These are phyloP conservation scores for Catotricha subobsoleta DNA, from an alignment of 2,888 invertebrate species.

Conservation along the genomic window DNA sequence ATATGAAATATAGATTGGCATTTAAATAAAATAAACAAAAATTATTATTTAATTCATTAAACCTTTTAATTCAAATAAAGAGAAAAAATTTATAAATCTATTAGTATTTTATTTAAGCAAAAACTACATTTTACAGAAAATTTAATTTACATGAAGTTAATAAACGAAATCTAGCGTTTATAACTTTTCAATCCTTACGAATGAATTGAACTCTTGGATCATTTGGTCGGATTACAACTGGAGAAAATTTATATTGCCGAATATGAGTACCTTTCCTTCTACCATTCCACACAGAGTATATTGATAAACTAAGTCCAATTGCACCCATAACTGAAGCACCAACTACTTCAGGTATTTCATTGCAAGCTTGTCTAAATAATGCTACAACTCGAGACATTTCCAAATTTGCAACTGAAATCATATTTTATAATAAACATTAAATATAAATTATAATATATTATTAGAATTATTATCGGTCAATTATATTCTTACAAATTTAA, in stretches of 20 bases:
- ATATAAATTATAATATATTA: no score
- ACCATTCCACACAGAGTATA: not conserved
- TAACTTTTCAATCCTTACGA: not conserved
- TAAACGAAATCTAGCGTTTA: not conserved
- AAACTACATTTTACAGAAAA: not conserved
- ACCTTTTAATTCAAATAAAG: no score
- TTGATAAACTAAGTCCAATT: not conserved
- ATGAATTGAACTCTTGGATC: constrained; percentile 3
- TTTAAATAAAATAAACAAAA: not conserved
- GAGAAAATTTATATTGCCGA: not conserved
- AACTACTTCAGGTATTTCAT: not conserved
- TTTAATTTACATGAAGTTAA: not conserved
- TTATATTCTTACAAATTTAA: no score
- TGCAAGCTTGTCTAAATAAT: not conserved
- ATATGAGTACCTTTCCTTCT: no score
- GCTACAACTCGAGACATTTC: no score
- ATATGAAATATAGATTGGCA: no score
- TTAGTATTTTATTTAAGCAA: no score
- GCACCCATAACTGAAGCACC: not conserved
- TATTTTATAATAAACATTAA: not conserved
- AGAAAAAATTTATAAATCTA: no score
- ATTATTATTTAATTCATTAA: no score
- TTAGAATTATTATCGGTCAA: no score
- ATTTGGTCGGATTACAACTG: not conserved
- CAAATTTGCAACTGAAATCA: no score